Evolutionary conservation across 2,113 vertebrate genomes (phyloP), one percentile per base, ranked within the genome.

Genomic region (Heterotis niloticus): DNA sequence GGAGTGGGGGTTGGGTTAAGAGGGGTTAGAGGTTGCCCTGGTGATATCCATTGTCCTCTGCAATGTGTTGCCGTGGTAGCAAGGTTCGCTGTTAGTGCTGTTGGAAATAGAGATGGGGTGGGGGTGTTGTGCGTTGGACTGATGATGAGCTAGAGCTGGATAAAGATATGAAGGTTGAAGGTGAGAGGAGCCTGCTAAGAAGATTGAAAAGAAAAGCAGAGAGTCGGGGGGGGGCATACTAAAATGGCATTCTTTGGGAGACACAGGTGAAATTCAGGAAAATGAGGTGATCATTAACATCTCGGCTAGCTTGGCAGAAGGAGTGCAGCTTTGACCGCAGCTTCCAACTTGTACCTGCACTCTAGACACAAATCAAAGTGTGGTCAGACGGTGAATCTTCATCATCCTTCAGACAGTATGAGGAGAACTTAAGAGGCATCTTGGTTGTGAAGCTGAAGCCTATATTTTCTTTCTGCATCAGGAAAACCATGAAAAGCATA

Each of bases 21-120:
- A 92, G 91, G 90, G 91, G 90, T 92, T 92, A 91, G 91, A 87
- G 89, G 91, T 91, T 92, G 89, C 91, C 90, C 82, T 89, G 90
- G 90, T 89, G 91, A 93, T 89, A 87, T 80, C 87, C 85, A 93
- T 93, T 93, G 92, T 93, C 87, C 86, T 89, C 67, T 87, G 82
- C 90, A 91, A 93, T 87, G 88, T 86, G 87, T 92, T 91, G 84
- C 89, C 85, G 90, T 92, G 88, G 91, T 84, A 90, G 88, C 90
- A 92, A 93, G 91, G 90, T 92, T 89, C 90, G 90, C 86, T 88
- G 88, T 86, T 82, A 90, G 90, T 87, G 91, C 92, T 90, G 88
- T 86, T 87, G 82, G 88, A 83, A 80, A 79, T 76, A 86, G 79
- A 82, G 20, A 86, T 75, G 85, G 75, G 83, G 87, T 68, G 82